Evolutionary conservation across 30 jellyfish, hydroid and myxozoan species (phyloP).

Genomic region (Aurelia aurita): DNA sequence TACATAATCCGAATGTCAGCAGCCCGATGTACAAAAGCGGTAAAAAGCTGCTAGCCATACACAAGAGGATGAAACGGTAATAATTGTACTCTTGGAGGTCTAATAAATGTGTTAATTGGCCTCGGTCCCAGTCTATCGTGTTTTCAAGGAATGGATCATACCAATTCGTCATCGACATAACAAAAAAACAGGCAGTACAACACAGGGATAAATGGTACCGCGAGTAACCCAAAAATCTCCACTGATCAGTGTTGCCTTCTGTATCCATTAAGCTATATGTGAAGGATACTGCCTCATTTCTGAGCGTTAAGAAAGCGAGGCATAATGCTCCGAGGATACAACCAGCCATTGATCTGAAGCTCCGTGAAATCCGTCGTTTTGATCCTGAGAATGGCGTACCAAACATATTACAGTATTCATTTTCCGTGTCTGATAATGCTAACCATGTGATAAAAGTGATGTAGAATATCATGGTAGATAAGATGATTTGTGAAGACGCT

Average conservation of each 20-base stretch:
- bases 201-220: constrained; percentile 69
- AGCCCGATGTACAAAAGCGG: constrained; percentile 73
- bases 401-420: constrained; percentile 85
- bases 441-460: constrained; percentile 90
- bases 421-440: constrained; percentile 96
- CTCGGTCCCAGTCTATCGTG: constrained; percentile 60
- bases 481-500: constrained; percentile 83
- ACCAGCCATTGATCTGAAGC: constrained; percentile 75
- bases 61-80: constrained; percentile 71
- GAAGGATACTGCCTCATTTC: constrained; percentile 73
- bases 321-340: constrained; percentile 34
- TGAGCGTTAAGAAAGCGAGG: constrained; percentile 49
- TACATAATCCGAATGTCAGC: constrained; percentile 59
- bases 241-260: constrained; percentile 48
- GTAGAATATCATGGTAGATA: constrained; percentile 68
- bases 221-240: constrained; percentile 33
- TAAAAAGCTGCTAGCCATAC: constrained; percentile 73
- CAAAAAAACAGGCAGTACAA: constrained; percentile 52
- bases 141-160: constrained; percentile 77
- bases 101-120: background rate
- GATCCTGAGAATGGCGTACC: constrained; percentile 98
- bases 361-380: constrained; percentile 65
- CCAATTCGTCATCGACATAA: constrained; percentile 92
- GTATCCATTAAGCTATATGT: constrained; percentile 41
- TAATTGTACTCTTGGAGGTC: constrained; percentile 80